These are phyloP conservation scores for Hartigia nigra DNA, from an alignment of 2,888 invertebrate species.

Conservation along the genomic window DNA sequence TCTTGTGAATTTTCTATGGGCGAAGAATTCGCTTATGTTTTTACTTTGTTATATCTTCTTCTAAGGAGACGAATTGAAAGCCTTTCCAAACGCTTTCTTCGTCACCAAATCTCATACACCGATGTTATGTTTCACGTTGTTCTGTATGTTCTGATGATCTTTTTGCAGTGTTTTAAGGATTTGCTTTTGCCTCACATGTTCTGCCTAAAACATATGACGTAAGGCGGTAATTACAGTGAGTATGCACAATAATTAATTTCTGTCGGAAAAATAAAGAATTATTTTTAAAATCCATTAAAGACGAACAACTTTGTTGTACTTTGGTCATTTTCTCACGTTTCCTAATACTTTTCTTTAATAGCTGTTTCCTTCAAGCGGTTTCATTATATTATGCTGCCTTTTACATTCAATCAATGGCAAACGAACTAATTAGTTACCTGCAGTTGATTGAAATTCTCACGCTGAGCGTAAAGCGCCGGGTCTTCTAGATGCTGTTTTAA, in stretches of 20 bases:
- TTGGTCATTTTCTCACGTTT: neutral
- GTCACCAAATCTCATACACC: slow-evolving; percentile 41
- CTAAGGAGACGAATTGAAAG: neutral
- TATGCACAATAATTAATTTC: neutral
- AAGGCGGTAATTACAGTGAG: neutral
- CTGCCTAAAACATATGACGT: slow-evolving; percentile 44
- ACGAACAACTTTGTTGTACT: neutral
- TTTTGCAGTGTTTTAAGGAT: slow-evolving; percentile 60
- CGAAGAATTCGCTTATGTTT: neutral
- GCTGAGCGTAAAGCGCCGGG: slow-evolving; percentile 47
- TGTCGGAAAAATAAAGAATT: neutral
- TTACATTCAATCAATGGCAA: neutral
- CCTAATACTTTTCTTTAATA: neutral
- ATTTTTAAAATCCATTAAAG: neutral
- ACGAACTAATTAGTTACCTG: slow-evolving; percentile 38
- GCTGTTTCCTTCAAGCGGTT: neutral
- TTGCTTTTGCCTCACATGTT: slow-evolving; percentile 59
- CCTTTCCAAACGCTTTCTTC: neutral
- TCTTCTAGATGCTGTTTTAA: slow-evolving; percentile 53
- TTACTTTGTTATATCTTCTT: neutral
- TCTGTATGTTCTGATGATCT: slow-evolving; percentile 59
- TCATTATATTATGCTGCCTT: neutral
- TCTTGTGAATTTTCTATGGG: neutral
- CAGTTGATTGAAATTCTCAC: slow-evolving; percentile 47
- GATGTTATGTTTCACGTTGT: slow-evolving; percentile 54